Evolutionary conservation across 2,888 invertebrate species (phyloP).

Genomic region (Emesis furor): DNA sequence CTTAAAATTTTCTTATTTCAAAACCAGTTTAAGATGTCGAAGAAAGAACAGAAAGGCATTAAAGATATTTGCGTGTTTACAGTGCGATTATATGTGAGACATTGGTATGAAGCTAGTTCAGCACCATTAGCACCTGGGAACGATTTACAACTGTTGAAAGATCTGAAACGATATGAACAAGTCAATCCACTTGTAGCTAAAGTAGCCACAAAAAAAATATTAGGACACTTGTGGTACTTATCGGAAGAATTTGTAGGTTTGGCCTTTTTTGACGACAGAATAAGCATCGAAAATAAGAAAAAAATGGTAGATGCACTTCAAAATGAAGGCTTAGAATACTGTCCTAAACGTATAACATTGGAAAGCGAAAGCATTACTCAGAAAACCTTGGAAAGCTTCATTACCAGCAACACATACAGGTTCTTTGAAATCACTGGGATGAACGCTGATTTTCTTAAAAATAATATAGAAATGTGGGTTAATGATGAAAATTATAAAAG

Average conservation of each 20-base stretch:
- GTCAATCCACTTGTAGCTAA: neutral
- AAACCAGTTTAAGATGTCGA: neutral
- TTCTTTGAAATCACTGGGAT: neutral
- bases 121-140: neutral
- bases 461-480: too few species aligned
- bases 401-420: neutral
- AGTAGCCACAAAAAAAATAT: neutral
- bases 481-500: too few species aligned
- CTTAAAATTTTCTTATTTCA: neutral
- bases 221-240: neutral
- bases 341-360: constrained; percentile 6
- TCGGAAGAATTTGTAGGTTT: neutral
- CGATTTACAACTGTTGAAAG: neutral
- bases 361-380: neutral
- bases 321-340: neutral
- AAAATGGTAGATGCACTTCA: neutral
- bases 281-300: neutral
- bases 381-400: neutral
- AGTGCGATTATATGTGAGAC: neutral
- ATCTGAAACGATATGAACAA: neutral
- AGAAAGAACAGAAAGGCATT: neutral
- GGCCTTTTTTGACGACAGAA: neutral
- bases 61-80: neutral
- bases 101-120: neutral
- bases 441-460: too few species aligned